Base-by-base conservation (phyloP, 2,888 invertebrate species). In the Cristatella mucedo region DNA sequence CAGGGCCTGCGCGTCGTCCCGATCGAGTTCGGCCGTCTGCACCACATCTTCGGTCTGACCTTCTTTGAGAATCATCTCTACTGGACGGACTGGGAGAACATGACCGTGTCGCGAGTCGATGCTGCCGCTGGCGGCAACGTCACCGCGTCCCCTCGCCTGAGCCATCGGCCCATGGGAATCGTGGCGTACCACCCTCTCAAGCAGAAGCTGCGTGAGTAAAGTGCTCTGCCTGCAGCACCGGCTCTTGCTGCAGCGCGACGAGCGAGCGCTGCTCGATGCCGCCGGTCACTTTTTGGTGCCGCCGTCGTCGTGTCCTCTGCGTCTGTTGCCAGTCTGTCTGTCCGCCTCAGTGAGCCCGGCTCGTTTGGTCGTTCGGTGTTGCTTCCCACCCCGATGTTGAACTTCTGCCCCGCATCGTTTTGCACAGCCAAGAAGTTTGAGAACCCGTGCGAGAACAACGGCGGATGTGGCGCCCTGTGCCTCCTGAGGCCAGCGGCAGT, bases 11-110 rank as follows among this genome's bases (percentile, higher is more conserved):
- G 76, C 45, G 71, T 80, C 29, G n/a, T n/a, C n/a, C n/a, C n/a
- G n/a, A 71, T 86, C 21, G 73, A 81, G 45, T 76, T 76, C 4
- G 70, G 80, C 56, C 74, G 76, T 68, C 63, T 61, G 44, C 56
- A 57, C 1, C 56, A 75, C 80, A 40, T 84, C 81, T 64, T 63
- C 47, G 91, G 93, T 0, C 70, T 97, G 32, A 78, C 82, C 7
- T 73, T 93, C 0, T 93, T 97, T 61, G 95, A 93, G 46, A 54
- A 93, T 54, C 78, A 74, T 52, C 55, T 74, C 33, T 97, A 80
- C 68, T 97, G 93, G 91, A 86, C 91, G 1, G 97, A 97, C 62
- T 97, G 97, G 95, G 95, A 95, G 63, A 68, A 86, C 37, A 89
- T 89, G 62, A 82, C 82, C 0, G 82, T 97, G 40, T 77, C 80